Evolutionary conservation across 2,113 vertebrate species (phyloP).

Genomic region (Ancistrus triradiatus): DNA sequence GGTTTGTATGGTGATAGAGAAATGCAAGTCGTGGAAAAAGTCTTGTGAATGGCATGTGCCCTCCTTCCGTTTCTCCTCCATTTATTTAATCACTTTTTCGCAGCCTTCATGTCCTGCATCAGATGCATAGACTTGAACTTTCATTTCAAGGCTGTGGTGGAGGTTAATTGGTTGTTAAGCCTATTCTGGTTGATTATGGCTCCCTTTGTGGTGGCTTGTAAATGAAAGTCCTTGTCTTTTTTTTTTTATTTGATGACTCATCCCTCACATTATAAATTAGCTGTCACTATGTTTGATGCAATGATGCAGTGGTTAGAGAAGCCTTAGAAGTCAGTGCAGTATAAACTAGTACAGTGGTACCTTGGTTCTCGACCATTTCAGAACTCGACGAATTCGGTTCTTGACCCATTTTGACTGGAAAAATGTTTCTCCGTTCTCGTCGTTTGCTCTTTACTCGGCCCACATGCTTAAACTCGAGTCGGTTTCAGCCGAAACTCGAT

Average conservation of each 20-base stretch:
- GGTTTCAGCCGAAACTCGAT: too few relatives aligned
- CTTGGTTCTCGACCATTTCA: too few relatives aligned
- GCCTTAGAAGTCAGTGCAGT: too few relatives aligned
- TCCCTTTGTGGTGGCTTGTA: neutral
- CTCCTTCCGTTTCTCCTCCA: neutral
- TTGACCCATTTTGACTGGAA: too few relatives aligned
- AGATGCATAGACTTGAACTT: neutral
- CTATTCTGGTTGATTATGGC: neutral
- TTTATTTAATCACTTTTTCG: neutral
- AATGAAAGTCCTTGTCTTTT: neutral
- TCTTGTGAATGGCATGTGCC: neutral
- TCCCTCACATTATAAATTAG: neutral
- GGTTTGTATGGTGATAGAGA: neutral
- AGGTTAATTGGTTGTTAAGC: neutral
- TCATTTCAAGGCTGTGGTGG: neutral
- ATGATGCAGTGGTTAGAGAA: too few relatives aligned
- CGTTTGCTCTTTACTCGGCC: too few relatives aligned
- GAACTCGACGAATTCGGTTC: too few relatives aligned
- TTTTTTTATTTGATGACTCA: neutral
- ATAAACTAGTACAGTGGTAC: too few relatives aligned
- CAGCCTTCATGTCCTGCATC: neutral
- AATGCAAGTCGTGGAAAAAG: neutral
- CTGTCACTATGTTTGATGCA: neutral
- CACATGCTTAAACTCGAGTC: too few relatives aligned
- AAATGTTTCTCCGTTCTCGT: too few relatives aligned